Percentiles rank a stretch among this genome's conserved stretches.
Evolutionary conservation across 2,888 invertebrate genomes (phyloP).

Genomic region (Empis livida): DNA sequence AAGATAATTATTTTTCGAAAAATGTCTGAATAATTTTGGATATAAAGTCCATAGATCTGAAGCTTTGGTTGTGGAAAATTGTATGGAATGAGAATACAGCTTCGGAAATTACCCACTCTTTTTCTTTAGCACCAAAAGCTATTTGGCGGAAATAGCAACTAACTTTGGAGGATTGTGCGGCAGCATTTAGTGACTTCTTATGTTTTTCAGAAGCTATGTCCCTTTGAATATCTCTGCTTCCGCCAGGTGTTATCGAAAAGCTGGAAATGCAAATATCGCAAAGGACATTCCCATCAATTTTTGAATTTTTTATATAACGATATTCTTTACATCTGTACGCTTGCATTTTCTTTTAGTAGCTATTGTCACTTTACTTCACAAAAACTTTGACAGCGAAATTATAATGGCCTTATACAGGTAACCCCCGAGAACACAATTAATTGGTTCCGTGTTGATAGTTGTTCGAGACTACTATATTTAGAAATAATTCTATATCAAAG

Average conservation of each 20-base stretch:
- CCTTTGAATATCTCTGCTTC: neutral
- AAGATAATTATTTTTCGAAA: slow-evolving; percentile 3
- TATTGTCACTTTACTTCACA: no score
- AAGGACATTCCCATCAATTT: neutral
- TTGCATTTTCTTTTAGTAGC: neutral
- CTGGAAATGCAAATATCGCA: neutral
- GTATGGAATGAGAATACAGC: slow-evolving; percentile 5
- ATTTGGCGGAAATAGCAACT: neutral
- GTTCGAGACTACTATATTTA: no score
- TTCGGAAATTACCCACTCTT: slow-evolving; percentile 1
- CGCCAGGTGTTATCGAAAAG: neutral
- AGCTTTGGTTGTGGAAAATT: slow-evolving; percentile 4
- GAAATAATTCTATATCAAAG: no score
- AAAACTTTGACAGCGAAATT: neutral
- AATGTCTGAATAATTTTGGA: slow-evolving; percentile 4
- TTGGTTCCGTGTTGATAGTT: no score
- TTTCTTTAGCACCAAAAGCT: neutral
- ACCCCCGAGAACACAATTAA: no score
- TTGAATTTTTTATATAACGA: neutral
- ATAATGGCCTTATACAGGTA: no score
- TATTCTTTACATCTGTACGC: neutral
- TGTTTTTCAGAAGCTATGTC: neutral
- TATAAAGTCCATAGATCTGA: slow-evolving; percentile 5
- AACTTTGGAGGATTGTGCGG: neutral
- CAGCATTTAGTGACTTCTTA: neutral